A percentile compares a stretch with the other conserved stretches of the same genome.
Conservation (phyloP, 2,888 invertebrate species). For the Phaedon cochleariae region DNA sequence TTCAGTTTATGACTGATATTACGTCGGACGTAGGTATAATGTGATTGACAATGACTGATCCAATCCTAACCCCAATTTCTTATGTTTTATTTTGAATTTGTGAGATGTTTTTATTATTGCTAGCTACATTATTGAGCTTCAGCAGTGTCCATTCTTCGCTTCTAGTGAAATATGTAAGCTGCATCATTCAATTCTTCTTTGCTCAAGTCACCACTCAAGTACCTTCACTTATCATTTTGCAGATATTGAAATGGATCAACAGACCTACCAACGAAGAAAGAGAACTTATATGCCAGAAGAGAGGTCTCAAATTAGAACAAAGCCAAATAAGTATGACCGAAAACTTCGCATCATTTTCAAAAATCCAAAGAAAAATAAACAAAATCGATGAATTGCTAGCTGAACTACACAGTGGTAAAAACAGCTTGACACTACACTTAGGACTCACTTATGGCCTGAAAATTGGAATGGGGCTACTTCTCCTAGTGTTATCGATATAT, state of each 20-base stretch:
- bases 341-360: slow-evolving; percentile 69
- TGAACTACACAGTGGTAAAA: slow-evolving; percentile 51
- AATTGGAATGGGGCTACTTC: slow-evolving; percentile 54
- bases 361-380: slow-evolving; percentile 68
- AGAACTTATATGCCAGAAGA: slow-evolving; percentile 59
- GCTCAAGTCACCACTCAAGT: slow-evolving; percentile 7
- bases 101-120: slow-evolving; percentile 47
- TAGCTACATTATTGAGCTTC: slow-evolving; percentile 63
- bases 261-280: slow-evolving; percentile 63
- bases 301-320: slow-evolving; percentile 63
- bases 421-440: slow-evolving; percentile 44
- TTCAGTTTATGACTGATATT: too few species aligned
- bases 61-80: background rate
- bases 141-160: slow-evolving; percentile 63
- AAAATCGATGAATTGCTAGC: slow-evolving; percentile 64
- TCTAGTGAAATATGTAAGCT: slow-evolving; percentile 64
- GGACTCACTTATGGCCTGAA: slow-evolving; percentile 59
- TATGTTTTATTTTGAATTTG: background rate
- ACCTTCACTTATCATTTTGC: slow-evolving; percentile 48
- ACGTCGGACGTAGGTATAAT: background rate
- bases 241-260: slow-evolving; percentile 65
- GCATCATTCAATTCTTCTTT: background rate
- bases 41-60: background rate
- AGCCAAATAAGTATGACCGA: slow-evolving; percentile 66
- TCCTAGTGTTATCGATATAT: slow-evolving; percentile 59